These are phyloP conservation scores for Callaeas wilsoni DNA, from an alignment of 2,113 vertebrate genomes.

Conservation along the genomic window DNA sequence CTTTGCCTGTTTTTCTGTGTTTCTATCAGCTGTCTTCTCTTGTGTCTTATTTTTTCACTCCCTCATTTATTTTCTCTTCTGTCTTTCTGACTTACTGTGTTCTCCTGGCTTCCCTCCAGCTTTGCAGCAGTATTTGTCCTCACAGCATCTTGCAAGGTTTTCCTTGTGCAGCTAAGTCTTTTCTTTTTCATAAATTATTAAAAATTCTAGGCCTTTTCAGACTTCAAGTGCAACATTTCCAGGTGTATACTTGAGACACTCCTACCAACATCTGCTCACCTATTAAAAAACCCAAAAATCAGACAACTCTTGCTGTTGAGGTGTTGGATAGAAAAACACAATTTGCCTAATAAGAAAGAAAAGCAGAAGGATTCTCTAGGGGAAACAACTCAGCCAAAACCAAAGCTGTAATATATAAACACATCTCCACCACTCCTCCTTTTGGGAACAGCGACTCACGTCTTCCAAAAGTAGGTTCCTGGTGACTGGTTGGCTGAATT, in stretches of 20 bases:
- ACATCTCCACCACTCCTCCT: background rate
- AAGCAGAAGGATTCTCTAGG: background rate
- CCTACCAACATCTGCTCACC: background rate
- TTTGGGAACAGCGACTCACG: background rate
- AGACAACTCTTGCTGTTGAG: background rate
- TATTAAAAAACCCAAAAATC: background rate
- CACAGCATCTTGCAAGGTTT: background rate
- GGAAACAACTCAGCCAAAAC: background rate
- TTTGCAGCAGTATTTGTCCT: constrained; percentile 48
- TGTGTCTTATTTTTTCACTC: background rate
- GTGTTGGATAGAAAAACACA: background rate
- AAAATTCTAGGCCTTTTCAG: background rate
- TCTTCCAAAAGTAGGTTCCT: background rate
- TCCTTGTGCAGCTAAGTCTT: background rate
- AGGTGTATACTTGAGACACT: background rate
- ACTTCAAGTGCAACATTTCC: background rate
- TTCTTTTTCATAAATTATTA: background rate
- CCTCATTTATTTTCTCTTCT: background rate
- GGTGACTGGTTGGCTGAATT: background rate
- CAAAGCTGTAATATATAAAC: background rate
- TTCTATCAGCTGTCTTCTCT: background rate
- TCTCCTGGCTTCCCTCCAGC: constrained; percentile 33
- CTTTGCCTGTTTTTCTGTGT: background rate
- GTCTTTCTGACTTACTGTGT: background rate
- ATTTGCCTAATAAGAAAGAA: background rate